Evolutionary conservation across 2,113 vertebrate species (phyloP).

Genomic region (Saccopteryx bilineata): DNA sequence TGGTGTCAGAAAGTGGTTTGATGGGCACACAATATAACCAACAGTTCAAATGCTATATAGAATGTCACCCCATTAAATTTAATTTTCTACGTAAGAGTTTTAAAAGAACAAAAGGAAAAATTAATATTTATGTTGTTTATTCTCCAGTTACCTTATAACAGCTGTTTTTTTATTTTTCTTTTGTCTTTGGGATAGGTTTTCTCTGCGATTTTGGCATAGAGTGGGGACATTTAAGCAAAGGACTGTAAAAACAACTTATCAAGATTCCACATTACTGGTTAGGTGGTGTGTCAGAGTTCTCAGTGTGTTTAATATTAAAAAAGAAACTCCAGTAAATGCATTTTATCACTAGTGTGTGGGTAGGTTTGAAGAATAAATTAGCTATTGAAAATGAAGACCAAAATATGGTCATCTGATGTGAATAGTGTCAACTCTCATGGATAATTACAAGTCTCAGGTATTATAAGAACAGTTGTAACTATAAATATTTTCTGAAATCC

Average conservation of each 20-base stretch:
- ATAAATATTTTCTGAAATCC: not conserved
- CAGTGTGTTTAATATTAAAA: slow-evolving; percentile 28
- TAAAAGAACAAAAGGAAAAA: not conserved
- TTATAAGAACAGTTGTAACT: not conserved
- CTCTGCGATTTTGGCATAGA: not conserved
- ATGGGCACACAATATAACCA: no score
- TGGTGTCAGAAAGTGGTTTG: no score
- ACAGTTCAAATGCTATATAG: no score
- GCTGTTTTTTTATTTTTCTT: slow-evolving; percentile 39
- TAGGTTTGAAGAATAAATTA: slow-evolving; percentile 41
- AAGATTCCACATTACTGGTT: not conserved
- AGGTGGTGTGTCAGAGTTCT: slow-evolving; percentile 4
- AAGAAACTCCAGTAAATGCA: slow-evolving; percentile 31
- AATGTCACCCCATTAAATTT: no score
- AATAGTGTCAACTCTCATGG: not conserved
- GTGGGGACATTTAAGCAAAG: slow-evolving; percentile 24
- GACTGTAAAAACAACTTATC: slow-evolving; percentile 23
- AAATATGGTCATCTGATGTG: not conserved
- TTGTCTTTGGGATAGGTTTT: slow-evolving; percentile 37
- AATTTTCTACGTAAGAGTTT: no score
- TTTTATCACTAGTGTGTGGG: not conserved
- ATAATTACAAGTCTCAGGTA: not conserved
- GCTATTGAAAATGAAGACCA: slow-evolving; percentile 31
- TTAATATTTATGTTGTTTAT: not conserved
- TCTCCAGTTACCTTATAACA: not conserved